Base-by-base conservation (phyloP, 2,888 invertebrate genomes). In the Mythimna loreyi region DNA sequence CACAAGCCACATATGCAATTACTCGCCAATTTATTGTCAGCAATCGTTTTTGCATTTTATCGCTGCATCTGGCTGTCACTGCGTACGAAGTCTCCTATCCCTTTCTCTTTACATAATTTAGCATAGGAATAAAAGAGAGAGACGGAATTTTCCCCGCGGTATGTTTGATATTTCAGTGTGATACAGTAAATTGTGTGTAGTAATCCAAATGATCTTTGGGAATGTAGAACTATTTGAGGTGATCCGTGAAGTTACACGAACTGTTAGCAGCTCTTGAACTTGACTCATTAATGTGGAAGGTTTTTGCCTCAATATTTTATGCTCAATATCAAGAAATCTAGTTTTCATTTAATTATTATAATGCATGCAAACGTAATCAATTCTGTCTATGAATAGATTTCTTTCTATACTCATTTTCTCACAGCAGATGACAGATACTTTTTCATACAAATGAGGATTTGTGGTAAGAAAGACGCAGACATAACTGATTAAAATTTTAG, bases 21-120 rank as follows among this genome's bases (percentile, higher is more conserved):
- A 83, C 66, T 55, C 53, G 52, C 59, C 62, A 68, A 81, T 82
- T 82, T 83, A 81, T 72, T 82, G 67, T 66, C 65, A 59, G 82
- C 69, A 60, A 72, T 75, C 43, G 60, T 78, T 72, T 75, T 63
- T 67, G 68, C 69, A 62, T 75, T 72, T 82, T 82, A 79, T 68
- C 66, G 28, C 21, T 23, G 21, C 62, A 72, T 70, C 70, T 76
- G 23, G 33, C 50, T 67, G 64, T 75, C 80, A 65, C n/a, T 28
- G 43, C 49, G 58, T 50, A n/a, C 19, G 13, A 55, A 23, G 36
- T 28, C 0, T 28, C 16, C 30, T 25, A 23, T 74, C 69, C 9
- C 49, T 74, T 55, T 70, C 36, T 16, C 30, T 21, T 40, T 9
- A 19, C 6, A 23, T 5, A 30, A 57, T 8, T 36, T 19, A 50